Evolutionary conservation across 2,797 vertebrate genomes (phyloP), one percentile per base, ranked within the genome.

Genomic region (Naso thynnoides): DNA sequence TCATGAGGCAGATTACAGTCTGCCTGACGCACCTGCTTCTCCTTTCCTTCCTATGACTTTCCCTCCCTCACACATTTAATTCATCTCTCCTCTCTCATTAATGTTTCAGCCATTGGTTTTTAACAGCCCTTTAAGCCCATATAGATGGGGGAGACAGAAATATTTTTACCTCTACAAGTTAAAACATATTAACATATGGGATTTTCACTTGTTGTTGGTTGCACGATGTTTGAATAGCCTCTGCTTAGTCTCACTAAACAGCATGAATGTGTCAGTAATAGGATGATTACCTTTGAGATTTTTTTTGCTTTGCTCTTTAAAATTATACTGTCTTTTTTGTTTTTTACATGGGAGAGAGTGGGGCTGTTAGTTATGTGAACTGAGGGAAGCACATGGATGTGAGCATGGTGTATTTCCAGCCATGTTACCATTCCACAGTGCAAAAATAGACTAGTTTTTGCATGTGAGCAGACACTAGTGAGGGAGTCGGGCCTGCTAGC

Each of bases 121-220:
- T 33, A 58, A 54, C 19, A 70, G 56, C 71, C n/a, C 53, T 53
- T 75, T 39, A n/a, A 50, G 41, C 33, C 57, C 13, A 8, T 71
- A 74, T 18, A 24, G 65, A 44, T 1, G 1, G 57, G 7, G 8
- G 47, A 47, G n/a, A 76, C 55, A 61, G 54, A 73, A 61, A 58
- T 52, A 70, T 68, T 54, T 66, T 79, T 63, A 63, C 70, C 63
- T 64, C n/a, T 49, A 21, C 0, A 3, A 64, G 56, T 55, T 57
- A 42, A 82, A 68, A 77, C 27, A 50, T 53, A 75, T 85, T 73
- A 81, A 39, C 31, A 39, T 49, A 31, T 39, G 66, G 57, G 57
- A 79, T 79, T 82, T 75, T 45, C 62, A 53, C 49, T 58, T 54
- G 26, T 67, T 68, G 52, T 61, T 47, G 52, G 74, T 64, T 76